phyloP scores from a whole-genome alignment of 2,888 invertebrate species.

The Notocelia uddmanniana region DNA sequence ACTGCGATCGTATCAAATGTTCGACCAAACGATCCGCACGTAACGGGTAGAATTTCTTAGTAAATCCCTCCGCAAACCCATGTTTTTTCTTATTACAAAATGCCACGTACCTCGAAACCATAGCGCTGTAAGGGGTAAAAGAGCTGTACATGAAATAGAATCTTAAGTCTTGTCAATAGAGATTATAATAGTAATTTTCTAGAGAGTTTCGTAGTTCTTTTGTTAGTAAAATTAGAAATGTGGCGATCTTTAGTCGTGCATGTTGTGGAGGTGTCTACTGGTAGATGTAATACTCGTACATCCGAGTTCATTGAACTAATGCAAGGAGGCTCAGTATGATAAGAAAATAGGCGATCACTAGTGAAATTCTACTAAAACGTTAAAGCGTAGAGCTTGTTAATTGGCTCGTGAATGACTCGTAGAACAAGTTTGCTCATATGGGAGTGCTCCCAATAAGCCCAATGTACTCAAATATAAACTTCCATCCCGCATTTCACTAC shows the following conservation, averaged over 20 bases:
- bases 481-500: no score
- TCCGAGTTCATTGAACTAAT: neutral
- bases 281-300: no score
- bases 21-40: constrained; percentile 6
- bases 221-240: neutral
- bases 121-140: neutral
- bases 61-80: constrained; percentile 9
- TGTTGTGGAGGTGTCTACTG: neutral
- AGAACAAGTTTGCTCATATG: no score
- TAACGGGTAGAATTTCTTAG: constrained; percentile 4
- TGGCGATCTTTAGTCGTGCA: constrained; percentile 7
- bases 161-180: neutral
- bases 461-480: no score
- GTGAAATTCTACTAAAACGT: neutral
- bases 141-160: neutral
- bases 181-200: neutral
- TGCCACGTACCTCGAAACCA: neutral
- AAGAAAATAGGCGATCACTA: no score
- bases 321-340: neutral
- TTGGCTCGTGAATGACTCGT: no score
- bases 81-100: constrained; percentile 9
- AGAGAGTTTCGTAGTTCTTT: neutral
- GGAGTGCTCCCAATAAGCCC: no score
- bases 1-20: neutral
- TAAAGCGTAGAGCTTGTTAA: neutral